Conservation (phyloP, 2,888 invertebrate species). For the Cancer borealis region DNA sequence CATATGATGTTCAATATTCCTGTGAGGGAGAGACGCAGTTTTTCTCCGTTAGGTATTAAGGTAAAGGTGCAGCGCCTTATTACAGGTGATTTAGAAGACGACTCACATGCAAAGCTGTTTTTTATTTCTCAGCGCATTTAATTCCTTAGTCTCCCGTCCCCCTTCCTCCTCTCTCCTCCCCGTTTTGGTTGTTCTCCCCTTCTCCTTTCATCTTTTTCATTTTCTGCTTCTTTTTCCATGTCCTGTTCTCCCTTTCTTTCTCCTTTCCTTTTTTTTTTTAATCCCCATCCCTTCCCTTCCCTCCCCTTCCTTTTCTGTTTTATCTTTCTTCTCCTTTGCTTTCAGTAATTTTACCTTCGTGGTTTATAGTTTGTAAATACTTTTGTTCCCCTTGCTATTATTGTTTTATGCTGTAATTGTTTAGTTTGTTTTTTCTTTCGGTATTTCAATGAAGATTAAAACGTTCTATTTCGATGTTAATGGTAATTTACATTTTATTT, state of each 20-base stretch:
- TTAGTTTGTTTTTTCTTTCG: background rate
- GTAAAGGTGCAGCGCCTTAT: background rate
- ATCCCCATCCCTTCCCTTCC: background rate
- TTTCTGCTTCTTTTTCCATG: background rate
- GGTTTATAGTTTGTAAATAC: too few species aligned
- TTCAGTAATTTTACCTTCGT: too few species aligned
- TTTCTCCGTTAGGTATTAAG: slow-evolving; percentile 17
- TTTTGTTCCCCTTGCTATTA: background rate
- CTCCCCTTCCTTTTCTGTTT: too few species aligned
- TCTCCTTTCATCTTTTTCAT: background rate
- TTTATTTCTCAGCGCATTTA: background rate
- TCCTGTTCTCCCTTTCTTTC: background rate
- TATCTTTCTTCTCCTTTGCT: background rate
- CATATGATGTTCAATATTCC: background rate
- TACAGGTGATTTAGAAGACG: slow-evolving; percentile 1
- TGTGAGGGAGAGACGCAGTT: background rate
- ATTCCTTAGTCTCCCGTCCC: background rate
- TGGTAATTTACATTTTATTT: background rate
- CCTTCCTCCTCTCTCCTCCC: background rate
- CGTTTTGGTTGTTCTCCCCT: background rate
- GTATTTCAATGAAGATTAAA: background rate
- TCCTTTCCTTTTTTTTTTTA: background rate
- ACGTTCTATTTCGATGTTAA: background rate
- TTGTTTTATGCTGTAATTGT: background rate
- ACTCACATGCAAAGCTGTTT: slow-evolving; percentile 29